phyloP scores from a whole-genome alignment of 2,888 invertebrate genomes.

The Ctenicera cuprea region DNA sequence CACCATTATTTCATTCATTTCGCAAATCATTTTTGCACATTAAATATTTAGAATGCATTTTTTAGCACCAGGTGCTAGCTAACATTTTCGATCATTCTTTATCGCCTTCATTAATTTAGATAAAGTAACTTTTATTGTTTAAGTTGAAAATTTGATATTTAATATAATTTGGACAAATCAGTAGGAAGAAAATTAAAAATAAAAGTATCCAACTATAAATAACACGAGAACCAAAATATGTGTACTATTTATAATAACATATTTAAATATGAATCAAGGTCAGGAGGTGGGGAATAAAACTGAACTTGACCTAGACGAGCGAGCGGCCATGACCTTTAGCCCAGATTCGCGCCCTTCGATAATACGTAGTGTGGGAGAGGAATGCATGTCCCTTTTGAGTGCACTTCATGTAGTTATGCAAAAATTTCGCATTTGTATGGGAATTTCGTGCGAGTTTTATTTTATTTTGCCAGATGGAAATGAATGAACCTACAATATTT shows the following conservation, averaged over 20 bases:
- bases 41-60: no score
- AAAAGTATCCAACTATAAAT: not conserved
- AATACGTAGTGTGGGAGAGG: conserved; percentile 54
- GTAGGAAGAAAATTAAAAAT: not conserved
- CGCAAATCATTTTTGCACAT: no score
- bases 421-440: conserved; percentile 1
- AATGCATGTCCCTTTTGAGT: conserved; percentile 49
- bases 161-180: not conserved
- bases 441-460: not conserved
- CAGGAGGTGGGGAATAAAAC: conserved; percentile 54
- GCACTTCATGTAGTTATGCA: conserved; percentile 27
- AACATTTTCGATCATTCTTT: no score
- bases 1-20: no score
- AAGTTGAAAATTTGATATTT: no score
- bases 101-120: no score
- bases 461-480: not conserved
- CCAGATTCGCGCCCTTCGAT: conserved; percentile 60
- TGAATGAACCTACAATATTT: not conserved
- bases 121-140: no score
- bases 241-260: conserved; percentile 32
- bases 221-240: not conserved
- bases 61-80: no score
- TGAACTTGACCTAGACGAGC: conserved; percentile 66
- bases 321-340: conserved; percentile 63
- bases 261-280: conserved; percentile 57